Base-by-base conservation (phyloP, 2,113 vertebrate species). In the Gallinago jamesoni region DNA sequence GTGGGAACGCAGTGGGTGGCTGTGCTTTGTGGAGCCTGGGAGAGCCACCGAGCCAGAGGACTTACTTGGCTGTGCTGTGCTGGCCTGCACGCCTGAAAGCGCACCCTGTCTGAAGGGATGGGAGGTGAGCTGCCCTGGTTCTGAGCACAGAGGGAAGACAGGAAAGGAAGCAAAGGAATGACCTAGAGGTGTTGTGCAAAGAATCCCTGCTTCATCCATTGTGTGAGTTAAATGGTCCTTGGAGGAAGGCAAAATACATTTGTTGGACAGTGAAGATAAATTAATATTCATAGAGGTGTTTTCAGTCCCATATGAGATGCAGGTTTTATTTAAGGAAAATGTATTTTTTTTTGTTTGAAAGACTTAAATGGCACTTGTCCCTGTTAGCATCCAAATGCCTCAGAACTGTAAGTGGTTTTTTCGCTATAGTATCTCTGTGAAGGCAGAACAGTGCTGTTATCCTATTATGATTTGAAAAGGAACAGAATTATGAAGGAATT, bases 1-100 rank as follows among this genome's bases (percentile, higher is more conserved):
- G 2, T 90, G 89, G 72, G 88, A 96, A 78, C 88, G 2, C 69
- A 4, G 84, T 89, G 95, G 90, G 96, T 95, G 87, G 91, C 78
- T 87, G 66, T 28, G 48, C n/a, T 88, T 18, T 33, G 33, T 2
- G 0, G 83, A 84, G 77, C 41, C 69, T 31, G 52, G 57, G 20
- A 90, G 60, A 87, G 59, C 67, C 35, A 21, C 52, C 1, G 1
- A 15, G 28, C 4, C 6, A 0, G 20, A 39, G 3, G 64, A 39
- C 7, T 8, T 14, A 13, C 52, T 47, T 41, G 7, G 9, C 57
- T 55, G 23, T 37, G 72, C 57, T 55, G 23, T 37, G 72, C 72
- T 80, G 2, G 0, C 41, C 75, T 63, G 41, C 11, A 13, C 2
- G 14, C 60, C 76, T 72, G 68, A 43, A 48, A 87, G 33, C 4